Evolutionary conservation across 2,888 invertebrate genomes (phyloP), one percentile per base, ranked within the genome.

Genomic region (Drosophila paramelanica): DNA sequence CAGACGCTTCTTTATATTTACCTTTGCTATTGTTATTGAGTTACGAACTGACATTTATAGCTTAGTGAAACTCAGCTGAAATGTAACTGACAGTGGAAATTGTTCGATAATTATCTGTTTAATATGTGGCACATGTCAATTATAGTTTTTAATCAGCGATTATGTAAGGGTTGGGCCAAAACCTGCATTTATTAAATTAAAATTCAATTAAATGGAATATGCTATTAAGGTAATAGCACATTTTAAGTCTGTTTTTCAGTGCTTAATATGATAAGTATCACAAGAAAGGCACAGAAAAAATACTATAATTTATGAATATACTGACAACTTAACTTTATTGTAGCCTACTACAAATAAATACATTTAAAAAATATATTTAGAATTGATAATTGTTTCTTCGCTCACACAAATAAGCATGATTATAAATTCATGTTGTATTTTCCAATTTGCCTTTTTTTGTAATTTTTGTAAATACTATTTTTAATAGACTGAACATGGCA

Each of bases 61-160:
- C 43, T 51, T 25, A 27, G 27, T 20, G 33, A 61, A 55, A 27
- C 55, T 33, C 38, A 46, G 14, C 38, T 42, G 5, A 25, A 27
- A 23, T 71, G 20, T 27, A 53, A 52, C 56, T 70, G 50, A 57
- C 66, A 62, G 41, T 52, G n/a, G 5, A 49, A 56, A 66, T 60
- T 33, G 43, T 38, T 3, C 23, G 53, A 57, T 64, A 68, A 60
- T 73, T 67, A 27, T 31, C 10, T 36, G 8, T 33, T 33, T 41
- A 38, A 58, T 49, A 57, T 53, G 49, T 39, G 53, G 41, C 69
- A 58, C 57, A 36, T 53, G 56, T 51, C n/a, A 43, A 25, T 42
- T 53, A 11, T 25, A 20, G 23, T 6, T 8, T 5, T 20, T n/a
- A 43, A 25, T 17, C 5, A 17, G 13, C 7, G 17, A 50, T 67